Percentiles rank a stretch among this genome's conserved stretches.
These are phyloP conservation scores for Ophonus ardosiacus DNA, from an alignment of 2,888 invertebrate genomes.

Conservation along the genomic window DNA sequence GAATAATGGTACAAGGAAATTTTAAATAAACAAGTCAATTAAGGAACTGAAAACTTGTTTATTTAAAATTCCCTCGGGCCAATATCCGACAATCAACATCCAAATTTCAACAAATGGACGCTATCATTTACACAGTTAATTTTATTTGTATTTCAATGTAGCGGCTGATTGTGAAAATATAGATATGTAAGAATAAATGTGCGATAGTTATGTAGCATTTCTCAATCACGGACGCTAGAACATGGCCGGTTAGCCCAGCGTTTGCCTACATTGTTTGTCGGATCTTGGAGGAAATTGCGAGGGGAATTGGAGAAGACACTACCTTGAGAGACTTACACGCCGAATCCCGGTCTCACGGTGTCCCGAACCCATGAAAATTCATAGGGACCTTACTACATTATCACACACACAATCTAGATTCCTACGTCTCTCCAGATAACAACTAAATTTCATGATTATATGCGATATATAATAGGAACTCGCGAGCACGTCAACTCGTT, in stretches of 20 bases:
- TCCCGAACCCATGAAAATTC: conserved; percentile 58
- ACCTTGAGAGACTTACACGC: conserved; percentile 47
- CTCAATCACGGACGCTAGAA: conserved; percentile 26
- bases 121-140: neutral
- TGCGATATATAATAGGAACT: conserved; percentile 58
- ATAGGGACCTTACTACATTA: conserved; percentile 51
- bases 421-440: conserved; percentile 54
- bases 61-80: too few species aligned
- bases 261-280: conserved; percentile 45
- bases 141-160: neutral
- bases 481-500: conserved; percentile 34
- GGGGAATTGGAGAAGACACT: conserved; percentile 60
- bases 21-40: too few species aligned
- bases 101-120: too few species aligned
- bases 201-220: neutral
- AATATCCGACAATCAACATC: too few species aligned
- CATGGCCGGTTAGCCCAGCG: neutral
- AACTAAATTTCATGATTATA: conserved; percentile 62
- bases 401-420: conserved; percentile 55
- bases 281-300: conserved; percentile 60
- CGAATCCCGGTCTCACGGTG: conserved; percentile 37
- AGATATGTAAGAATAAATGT: neutral
- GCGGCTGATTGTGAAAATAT: neutral
- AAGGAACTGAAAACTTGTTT: too few species aligned
- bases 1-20: too few species aligned